Conservation (phyloP, 2,888 invertebrate species). For the Dryobotodes eremita region DNA sequence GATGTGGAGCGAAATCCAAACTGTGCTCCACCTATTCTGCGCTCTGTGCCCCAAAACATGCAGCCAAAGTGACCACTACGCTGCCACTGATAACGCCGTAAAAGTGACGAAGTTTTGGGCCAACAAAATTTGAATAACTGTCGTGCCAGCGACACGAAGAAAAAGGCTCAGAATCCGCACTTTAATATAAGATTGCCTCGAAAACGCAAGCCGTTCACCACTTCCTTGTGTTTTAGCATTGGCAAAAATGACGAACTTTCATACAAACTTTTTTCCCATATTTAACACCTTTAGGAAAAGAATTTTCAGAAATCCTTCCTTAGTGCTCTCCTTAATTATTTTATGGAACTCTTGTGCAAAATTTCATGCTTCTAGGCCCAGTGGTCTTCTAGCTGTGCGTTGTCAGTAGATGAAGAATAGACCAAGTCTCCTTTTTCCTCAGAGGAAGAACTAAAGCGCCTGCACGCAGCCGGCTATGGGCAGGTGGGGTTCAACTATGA, state of each 20-base stretch:
- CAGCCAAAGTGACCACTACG: too few species aligned
- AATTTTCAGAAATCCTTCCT: too few species aligned
- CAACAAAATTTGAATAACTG: too few species aligned
- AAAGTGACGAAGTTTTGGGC: too few species aligned
- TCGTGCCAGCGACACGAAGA: too few species aligned
- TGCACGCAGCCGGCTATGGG: constrained; percentile 94
- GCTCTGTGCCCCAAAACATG: too few species aligned
- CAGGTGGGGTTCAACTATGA: constrained; percentile 96
- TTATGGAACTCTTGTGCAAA: too few species aligned
- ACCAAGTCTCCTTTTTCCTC: constrained; percentile 39
- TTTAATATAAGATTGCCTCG: neutral
- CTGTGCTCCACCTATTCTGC: too few species aligned
- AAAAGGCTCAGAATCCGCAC: neutral
- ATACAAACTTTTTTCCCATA: neutral
- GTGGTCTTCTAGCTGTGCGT: neutral
- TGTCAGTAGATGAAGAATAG: neutral
- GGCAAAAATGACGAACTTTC: neutral
- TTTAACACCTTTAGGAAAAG: neutral
- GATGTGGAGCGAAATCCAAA: too few species aligned
- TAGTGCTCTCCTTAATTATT: too few species aligned
- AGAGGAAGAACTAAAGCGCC: constrained; percentile 98
- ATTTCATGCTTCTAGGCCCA: too few species aligned
- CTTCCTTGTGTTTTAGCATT: neutral
- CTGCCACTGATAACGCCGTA: too few species aligned
- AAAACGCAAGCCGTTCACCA: neutral